Percentiles rank a stretch among this genome's conserved stretches.
phyloP scores from a whole-genome alignment of 2,888 invertebrate species.

The Penaeus monodon region DNA sequence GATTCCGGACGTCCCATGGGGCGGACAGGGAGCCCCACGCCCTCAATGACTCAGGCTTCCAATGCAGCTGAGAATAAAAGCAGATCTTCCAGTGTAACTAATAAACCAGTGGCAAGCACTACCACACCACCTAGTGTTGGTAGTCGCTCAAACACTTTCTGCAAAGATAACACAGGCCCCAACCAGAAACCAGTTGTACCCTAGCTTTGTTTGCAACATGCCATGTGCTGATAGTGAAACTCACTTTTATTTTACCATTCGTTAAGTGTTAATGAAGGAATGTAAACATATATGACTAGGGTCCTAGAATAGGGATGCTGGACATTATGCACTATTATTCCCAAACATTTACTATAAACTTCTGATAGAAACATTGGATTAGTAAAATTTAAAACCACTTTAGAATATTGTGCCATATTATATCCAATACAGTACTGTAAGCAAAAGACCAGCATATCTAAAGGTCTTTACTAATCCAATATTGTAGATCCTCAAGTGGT shows the following conservation, averaged over 20 bases:
- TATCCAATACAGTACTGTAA: no score
- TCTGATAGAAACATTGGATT: no score
- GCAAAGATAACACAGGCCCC: constrained; percentile 45
- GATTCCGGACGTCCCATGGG: constrained; percentile 38
- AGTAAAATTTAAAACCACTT: no score
- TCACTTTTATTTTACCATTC: not conserved
- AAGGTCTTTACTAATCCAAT: constrained; percentile 16
- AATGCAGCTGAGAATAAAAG: constrained; percentile 29
- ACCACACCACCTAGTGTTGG: constrained; percentile 32
- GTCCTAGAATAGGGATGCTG: no score
- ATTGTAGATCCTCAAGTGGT: constrained; percentile 8
- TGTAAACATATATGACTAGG: no score
- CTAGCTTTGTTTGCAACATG: not conserved
- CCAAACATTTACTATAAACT: no score
- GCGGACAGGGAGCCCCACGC: constrained; percentile 35
- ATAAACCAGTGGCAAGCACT: constrained; percentile 27
- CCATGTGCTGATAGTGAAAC: not conserved
- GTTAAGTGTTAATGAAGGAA: not conserved
- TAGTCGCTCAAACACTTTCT: constrained; percentile 61
- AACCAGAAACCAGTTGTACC: constrained; percentile 30
- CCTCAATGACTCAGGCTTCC: constrained; percentile 25
- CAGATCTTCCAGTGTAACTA: constrained; percentile 44
- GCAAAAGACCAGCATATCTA: no score
- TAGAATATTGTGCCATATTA: no score
- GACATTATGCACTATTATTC: no score